Percentiles rank a stretch among this genome's conserved stretches.
These are phyloP conservation scores for Vanacampus margaritifer DNA, from an alignment of 2,113 vertebrate species.

Conservation along the genomic window DNA sequence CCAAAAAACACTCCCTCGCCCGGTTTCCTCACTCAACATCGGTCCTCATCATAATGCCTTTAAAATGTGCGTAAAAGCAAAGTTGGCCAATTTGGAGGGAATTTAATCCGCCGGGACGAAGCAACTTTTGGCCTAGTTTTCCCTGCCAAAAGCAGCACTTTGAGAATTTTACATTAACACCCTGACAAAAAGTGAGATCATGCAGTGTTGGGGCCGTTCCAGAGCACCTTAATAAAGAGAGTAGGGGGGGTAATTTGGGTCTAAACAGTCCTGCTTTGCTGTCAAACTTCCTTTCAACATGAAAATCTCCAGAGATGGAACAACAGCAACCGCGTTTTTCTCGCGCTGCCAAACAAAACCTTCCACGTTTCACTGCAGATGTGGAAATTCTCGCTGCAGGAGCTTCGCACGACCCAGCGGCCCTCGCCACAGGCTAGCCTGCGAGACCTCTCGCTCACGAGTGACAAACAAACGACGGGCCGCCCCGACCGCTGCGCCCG, in stretches of 20 bases:
- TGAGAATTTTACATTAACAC: constrained; percentile 36
- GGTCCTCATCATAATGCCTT: background rate
- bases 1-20: background rate
- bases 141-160: constrained; percentile 39
- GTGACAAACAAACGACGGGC: constrained; percentile 50
- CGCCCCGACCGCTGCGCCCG: constrained; percentile 24
- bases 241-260: constrained; percentile 5
- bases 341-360: constrained; percentile 20
- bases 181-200: constrained; percentile 63
- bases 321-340: background rate
- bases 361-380: constrained; percentile 29
- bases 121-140: constrained; percentile 47
- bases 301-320: background rate
- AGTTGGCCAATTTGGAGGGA: constrained; percentile 23
- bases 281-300: background rate
- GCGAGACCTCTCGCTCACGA: constrained; percentile 41
- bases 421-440: constrained; percentile 29
- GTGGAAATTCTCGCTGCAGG: constrained; percentile 25
- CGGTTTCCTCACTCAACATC: constrained; percentile 4
- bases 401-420: constrained; percentile 37
- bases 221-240: constrained; percentile 14
- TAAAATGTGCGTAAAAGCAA: background rate
- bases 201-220: constrained; percentile 39
- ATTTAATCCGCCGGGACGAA: constrained; percentile 13
- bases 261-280: constrained; percentile 3